Conservation (phyloP, 2,888 invertebrate genomes). For the Gortyna flavago region DNA sequence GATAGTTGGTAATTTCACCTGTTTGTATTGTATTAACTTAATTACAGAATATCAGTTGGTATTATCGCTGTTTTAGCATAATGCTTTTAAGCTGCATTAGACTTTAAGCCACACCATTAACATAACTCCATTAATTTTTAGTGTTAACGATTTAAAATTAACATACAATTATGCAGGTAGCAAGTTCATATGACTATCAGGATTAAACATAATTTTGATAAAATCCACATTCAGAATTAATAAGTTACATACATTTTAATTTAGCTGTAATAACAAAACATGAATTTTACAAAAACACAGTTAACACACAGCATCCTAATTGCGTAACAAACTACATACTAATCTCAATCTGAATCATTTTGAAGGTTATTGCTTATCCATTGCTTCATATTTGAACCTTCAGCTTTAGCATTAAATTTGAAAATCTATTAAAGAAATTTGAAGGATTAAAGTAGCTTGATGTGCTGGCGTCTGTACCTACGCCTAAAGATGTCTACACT, state of each 20-base stretch:
- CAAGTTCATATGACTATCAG: background rate
- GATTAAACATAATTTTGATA: background rate
- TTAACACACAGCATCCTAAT: background rate
- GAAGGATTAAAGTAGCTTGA: too few relatives aligned
- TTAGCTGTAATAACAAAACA: background rate
- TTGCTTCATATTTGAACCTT: too few relatives aligned
- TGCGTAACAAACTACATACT: too few relatives aligned
- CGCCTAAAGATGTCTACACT: background rate
- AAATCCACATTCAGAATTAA: background rate
- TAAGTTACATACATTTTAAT: background rate
- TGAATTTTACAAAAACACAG: background rate
- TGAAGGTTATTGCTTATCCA: too few relatives aligned
- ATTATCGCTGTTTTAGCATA: conserved; percentile 18
- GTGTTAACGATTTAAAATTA: conserved; percentile 42
- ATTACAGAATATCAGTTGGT: conserved; percentile 24
- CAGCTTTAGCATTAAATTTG: too few relatives aligned
- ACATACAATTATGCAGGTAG: conserved; percentile 27
- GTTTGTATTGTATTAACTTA: conserved; percentile 40
- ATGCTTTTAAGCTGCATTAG: conserved; percentile 42
- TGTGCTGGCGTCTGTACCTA: too few relatives aligned
- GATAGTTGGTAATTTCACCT: conserved; percentile 6
- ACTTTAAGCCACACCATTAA: conserved; percentile 36
- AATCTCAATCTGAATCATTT: too few relatives aligned
- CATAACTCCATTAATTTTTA: conserved; percentile 43
- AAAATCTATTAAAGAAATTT: too few relatives aligned